Percentiles rank a stretch among this genome's conserved stretches.
phyloP scores from a whole-genome alignment of 2,113 vertebrate genomes.

The Alligator sinensis region DNA sequence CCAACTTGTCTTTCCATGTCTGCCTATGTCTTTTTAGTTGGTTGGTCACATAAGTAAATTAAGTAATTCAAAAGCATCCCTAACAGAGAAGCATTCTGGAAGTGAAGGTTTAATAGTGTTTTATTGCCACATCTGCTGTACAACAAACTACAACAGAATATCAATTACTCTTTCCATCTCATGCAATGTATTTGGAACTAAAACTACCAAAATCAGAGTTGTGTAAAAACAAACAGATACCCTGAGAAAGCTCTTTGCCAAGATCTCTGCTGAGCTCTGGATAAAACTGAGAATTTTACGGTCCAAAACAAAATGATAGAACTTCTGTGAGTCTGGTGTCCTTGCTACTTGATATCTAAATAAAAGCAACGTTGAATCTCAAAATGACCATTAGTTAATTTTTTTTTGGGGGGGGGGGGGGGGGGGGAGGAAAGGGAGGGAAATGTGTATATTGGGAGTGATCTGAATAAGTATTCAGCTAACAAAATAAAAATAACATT shows the following conservation, averaged over 20 bases:
- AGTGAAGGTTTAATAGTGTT: neutral
- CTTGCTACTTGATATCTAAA: neutral
- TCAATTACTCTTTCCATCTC: neutral
- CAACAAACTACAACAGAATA: constrained; percentile 12
- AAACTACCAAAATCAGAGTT: neutral
- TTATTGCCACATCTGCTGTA: neutral
- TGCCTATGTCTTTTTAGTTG: neutral
- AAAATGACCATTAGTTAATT: neutral
- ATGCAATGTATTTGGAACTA: neutral
- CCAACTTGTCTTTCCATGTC: neutral
- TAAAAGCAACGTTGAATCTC: neutral
- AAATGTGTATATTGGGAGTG: neutral
- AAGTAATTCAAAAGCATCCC: neutral
- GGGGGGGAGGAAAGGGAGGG: no score
- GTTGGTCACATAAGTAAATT: neutral
- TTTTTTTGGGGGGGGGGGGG: no score
- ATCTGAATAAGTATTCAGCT: neutral
- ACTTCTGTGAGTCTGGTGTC: neutral
- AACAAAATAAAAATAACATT: neutral
- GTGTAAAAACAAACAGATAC: neutral
- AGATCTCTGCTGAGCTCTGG: neutral
- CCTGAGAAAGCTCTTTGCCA: neutral
- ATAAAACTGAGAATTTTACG: neutral
- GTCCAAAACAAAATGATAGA: neutral
- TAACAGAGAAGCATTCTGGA: neutral